Conservation (phyloP, 2,888 invertebrate genomes). For the Euspilapteryx auroguttella region DNA sequence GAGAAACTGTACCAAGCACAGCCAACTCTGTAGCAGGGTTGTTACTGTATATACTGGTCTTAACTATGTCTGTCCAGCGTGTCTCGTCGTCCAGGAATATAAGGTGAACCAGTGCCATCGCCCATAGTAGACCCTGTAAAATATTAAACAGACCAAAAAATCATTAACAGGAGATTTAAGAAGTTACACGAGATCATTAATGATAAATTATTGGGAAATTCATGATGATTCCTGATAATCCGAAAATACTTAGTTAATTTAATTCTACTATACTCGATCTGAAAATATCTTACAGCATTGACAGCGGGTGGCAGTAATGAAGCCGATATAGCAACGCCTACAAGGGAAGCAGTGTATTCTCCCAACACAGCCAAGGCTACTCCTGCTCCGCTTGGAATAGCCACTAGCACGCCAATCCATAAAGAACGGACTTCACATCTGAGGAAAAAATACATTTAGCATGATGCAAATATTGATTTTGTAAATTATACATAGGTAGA, state of each 20-base stretch:
- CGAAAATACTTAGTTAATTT: too few species aligned
- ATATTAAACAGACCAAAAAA: too few species aligned
- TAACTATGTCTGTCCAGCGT: slow-evolving; percentile 30
- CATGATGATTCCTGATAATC: too few species aligned
- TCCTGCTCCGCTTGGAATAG: slow-evolving; percentile 76
- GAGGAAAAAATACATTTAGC: too few species aligned
- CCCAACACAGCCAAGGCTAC: slow-evolving; percentile 78
- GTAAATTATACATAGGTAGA: too few species aligned
- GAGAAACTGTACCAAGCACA: slow-evolving; percentile 67
- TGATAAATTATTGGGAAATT: too few species aligned
- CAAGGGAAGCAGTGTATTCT: slow-evolving; percentile 75
- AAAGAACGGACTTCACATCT: slow-evolving; percentile 69
- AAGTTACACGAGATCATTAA: too few species aligned
- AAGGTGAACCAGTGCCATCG: slow-evolving; percentile 60
- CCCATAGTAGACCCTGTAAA: slow-evolving; percentile 71
- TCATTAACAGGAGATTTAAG: too few species aligned
- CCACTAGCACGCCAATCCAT: slow-evolving; percentile 73
- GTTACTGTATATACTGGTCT: slow-evolving; percentile 55
- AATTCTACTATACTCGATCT: too few species aligned
- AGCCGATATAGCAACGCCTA: slow-evolving; percentile 82
- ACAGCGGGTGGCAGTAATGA: slow-evolving; percentile 80
- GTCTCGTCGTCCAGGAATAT: slow-evolving; percentile 42
- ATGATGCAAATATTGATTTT: too few species aligned
- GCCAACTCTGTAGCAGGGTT: slow-evolving; percentile 64
- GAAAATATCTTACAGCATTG: slow-evolving; percentile 63